Evolutionary conservation across 2,113 vertebrate genomes (phyloP), one percentile per base, ranked within the genome.

Genomic region (Paradoxurus hermaphroditus): DNA sequence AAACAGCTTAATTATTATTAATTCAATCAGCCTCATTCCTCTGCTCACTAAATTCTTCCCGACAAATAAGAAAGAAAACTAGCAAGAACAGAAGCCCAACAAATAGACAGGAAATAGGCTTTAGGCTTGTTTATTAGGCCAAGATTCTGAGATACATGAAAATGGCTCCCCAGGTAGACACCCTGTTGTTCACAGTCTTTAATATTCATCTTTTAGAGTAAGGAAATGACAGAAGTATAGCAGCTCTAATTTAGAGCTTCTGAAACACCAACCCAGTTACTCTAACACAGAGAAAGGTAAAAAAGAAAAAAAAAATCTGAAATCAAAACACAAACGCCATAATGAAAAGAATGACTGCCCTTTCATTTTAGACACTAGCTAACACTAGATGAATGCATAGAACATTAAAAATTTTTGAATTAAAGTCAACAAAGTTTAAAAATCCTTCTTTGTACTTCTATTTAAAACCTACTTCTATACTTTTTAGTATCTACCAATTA

Each of bases 271-370:
- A 82, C 29, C 16, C 44, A 90, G 18, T 62, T 83, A 96, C 14
- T 63, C 16, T 63, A 63, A 5, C 21, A 39, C 1, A 34, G 39
- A 21, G 25, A 95, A 97, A 63, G 10, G 14, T 53, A 31, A 21
- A 49, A 56, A 73, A 56, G 29, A 75, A 90, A 44, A 72, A 29
- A 29, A 65, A 65, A 65, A 59, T 16, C 36, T 65, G 51, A 87
- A 72, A 70, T 93, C n/a, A 95, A 97, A 95, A 93, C 53, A 90
- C n/a, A 92, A 90, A 86, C 25, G 25, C 46, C 53, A 87, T 78
- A 67, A 92, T 67, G 39, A 84, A 93, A 94, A 56, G 31, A 90
- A 95, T 75, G n/a, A 56, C 18, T 87, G 53, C 15, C 90, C 68
- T 92, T 79, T 72, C 63, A 84, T 87, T 94, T 51, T 34, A 83